Evolutionary conservation across 2,113 vertebrate genomes (phyloP).

Genomic region (Archocentrus centrarchus): DNA sequence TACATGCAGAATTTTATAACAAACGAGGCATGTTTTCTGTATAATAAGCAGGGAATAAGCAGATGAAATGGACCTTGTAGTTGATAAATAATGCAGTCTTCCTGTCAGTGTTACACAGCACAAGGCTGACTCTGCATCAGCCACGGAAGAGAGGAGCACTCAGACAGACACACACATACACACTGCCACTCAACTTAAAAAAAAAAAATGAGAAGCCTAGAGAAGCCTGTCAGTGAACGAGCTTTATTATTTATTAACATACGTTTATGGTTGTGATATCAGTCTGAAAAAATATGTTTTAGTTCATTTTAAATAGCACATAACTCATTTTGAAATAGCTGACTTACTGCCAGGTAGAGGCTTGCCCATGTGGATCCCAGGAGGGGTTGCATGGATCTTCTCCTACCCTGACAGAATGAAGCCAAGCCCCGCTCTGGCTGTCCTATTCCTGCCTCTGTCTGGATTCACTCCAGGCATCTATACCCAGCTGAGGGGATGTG

Average conservation of each 20-base stretch:
- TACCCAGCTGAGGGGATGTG: conserved; percentile 34
- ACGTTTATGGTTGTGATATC: background rate
- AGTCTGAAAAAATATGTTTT: background rate
- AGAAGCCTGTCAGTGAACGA: background rate
- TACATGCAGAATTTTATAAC: background rate
- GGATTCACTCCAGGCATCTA: conserved; percentile 55
- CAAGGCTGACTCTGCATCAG: conserved; percentile 55
- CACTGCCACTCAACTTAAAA: background rate
- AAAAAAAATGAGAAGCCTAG: background rate
- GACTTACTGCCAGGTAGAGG: conserved; percentile 35
- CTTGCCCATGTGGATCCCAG: conserved; percentile 18
- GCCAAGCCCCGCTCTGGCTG: conserved; percentile 26
- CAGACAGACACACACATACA: background rate
- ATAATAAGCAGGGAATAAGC: conserved; percentile 43
- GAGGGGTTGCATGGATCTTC: conserved; percentile 26
- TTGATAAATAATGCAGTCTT: conserved; percentile 81
- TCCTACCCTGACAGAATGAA: conserved; percentile 44
- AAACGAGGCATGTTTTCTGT: conserved; percentile 9
- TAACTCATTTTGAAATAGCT: conserved; percentile 25
- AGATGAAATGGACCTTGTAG: conserved; percentile 62
- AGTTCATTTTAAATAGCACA: background rate
- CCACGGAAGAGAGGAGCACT: conserved; percentile 6
- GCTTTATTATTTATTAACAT: background rate
- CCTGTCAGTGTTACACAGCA: conserved; percentile 71
- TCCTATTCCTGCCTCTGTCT: conserved; percentile 29